Evolutionary conservation across 2,113 vertebrate genomes (phyloP).

Genomic region (Eira barbara): DNA sequence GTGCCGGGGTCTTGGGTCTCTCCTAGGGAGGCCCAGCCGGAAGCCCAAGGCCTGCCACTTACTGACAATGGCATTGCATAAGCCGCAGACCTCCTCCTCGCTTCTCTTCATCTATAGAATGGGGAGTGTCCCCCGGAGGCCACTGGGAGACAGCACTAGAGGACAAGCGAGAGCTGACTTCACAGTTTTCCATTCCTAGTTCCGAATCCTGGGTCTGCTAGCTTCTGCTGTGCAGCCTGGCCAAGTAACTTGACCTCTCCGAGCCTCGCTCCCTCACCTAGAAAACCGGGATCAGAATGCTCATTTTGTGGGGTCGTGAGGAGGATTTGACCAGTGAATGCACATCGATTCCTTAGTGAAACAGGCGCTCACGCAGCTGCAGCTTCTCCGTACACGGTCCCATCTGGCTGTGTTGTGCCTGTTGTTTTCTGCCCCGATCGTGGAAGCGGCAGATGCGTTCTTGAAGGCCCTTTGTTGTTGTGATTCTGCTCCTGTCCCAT

Average conservation of each 20-base stretch:
- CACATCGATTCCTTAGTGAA: accelerated
- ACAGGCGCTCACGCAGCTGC: accelerated
- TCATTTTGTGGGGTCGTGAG: accelerated
- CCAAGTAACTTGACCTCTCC: neutral
- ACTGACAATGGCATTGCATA: accelerated
- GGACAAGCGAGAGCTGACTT: neutral
- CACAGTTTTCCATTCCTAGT: neutral
- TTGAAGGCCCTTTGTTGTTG: neutral
- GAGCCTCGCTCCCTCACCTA: neutral
- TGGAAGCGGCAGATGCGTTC: neutral
- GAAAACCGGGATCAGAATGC: neutral
- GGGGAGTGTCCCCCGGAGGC: neutral
- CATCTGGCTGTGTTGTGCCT: accelerated
- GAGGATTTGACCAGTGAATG: accelerated
- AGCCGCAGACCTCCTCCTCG: neutral
- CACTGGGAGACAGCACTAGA: neutral
- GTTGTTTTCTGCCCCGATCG: neutral
- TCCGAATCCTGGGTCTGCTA: neutral
- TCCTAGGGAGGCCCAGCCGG: neutral
- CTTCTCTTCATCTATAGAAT: constrained; percentile 10
- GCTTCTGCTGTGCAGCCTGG: neutral
- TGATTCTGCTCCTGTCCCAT: neutral
- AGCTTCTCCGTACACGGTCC: accelerated
- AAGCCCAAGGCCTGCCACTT: neutral
- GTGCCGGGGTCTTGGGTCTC: neutral